These are phyloP conservation scores for Mesembrinibis cayennensis DNA, from an alignment of 2,113 vertebrate genomes.

Conservation along the genomic window DNA sequence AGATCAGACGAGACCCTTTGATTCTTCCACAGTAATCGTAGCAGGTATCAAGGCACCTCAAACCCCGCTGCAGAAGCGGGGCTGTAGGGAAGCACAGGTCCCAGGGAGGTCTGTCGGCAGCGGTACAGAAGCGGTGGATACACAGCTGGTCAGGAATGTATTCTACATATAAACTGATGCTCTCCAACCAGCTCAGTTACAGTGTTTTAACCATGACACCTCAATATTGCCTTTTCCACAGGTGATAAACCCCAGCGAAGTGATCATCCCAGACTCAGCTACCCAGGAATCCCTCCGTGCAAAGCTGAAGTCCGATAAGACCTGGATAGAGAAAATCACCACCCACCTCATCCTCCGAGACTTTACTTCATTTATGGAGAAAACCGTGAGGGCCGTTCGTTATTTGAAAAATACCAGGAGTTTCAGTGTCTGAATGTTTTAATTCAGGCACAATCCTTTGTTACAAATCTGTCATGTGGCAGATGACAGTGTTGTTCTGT, in stretches of 20 bases:
- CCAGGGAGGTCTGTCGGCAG: neutral
- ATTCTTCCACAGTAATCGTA: fast-evolving
- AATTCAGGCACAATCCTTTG: constrained; percentile 60
- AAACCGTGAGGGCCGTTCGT: constrained; percentile 64
- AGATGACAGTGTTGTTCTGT: constrained; percentile 74
- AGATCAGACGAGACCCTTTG: neutral
- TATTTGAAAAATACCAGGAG: constrained; percentile 25
- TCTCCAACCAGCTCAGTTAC: neutral
- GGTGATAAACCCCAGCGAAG: constrained; percentile 58
- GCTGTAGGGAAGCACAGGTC: neutral
- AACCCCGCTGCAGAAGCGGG: neutral
- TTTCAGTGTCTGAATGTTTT: constrained; percentile 42
- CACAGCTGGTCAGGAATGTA: neutral
- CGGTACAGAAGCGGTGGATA: neutral
- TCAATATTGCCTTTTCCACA: constrained; percentile 40
- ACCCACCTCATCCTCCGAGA: constrained; percentile 75
- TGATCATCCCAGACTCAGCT: constrained; percentile 16
- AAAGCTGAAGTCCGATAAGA: neutral
- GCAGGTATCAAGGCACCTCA: neutral
- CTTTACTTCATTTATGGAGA: constrained; percentile 77
- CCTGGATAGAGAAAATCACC: constrained; percentile 72
- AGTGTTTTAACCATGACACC: neutral
- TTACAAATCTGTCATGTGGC: constrained; percentile 61
- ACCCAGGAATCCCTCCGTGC: constrained; percentile 33
- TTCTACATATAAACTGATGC: neutral